Percentiles rank a stretch among this genome's conserved stretches.
These are phyloP conservation scores for Sebastes matsubarae DNA, from an alignment of 2,797 vertebrate species.

Conservation along the genomic window DNA sequence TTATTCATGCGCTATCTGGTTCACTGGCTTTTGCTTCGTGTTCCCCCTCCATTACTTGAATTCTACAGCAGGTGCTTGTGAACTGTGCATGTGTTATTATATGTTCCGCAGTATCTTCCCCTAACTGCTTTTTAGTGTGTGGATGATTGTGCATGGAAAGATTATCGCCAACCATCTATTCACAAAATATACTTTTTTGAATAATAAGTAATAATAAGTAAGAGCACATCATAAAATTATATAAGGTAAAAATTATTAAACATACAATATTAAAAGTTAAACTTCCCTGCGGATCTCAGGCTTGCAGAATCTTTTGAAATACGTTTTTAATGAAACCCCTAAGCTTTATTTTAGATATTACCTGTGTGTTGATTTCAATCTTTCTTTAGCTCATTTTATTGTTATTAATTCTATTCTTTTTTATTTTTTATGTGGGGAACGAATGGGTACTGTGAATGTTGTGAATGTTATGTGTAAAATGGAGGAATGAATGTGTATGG, in stretches of 20 bases:
- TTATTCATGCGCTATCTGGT: constrained; percentile 76
- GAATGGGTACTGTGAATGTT: too few species aligned
- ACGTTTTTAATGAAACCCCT: not conserved
- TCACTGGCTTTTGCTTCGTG: constrained; percentile 61
- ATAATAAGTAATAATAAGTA: not conserved
- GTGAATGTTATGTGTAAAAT: too few species aligned
- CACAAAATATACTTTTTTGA: constrained; percentile 13
- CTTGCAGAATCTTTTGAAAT: not conserved
- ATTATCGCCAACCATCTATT: constrained; percentile 28
- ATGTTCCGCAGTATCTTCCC: constrained; percentile 41
- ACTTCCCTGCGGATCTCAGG: not conserved
- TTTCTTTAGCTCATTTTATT: not conserved
- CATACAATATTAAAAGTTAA: not conserved
- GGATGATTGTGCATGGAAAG: constrained; percentile 34
- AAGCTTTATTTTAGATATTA: not conserved
- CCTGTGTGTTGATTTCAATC: not conserved
- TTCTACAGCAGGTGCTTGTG: constrained; percentile 64
- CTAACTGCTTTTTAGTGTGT: constrained; percentile 34
- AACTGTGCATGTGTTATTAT: constrained; percentile 60
- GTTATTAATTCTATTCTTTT: not conserved
- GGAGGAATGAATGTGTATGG: fast-evolving
- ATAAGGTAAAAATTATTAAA: not conserved
- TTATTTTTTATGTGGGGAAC: too few species aligned
- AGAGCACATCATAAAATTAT: not conserved
- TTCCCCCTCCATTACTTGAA: constrained; percentile 66